A percentile compares a stretch with the other conserved stretches of the same genome.
Evolutionary conservation across 1,140 invertebrate species (phyloP).

Genomic region (Drosophila kanapiae): DNA sequence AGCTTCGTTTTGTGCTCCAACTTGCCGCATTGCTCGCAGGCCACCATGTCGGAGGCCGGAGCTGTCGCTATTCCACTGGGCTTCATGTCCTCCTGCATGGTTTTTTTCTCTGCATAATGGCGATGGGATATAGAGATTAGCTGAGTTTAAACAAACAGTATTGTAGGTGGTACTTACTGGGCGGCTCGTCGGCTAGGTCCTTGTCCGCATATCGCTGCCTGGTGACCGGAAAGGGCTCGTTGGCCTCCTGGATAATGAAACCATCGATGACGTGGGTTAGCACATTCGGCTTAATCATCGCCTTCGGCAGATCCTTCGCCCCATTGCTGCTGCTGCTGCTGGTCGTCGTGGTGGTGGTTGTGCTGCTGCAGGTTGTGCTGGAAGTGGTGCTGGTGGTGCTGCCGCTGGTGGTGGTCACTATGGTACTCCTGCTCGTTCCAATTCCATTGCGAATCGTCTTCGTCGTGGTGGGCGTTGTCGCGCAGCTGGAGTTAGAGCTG

Average conservation of each 20-base stretch:
- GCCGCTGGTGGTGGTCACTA: conserved; percentile 21
- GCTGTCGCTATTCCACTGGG: conserved; percentile 16
- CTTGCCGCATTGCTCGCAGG: conserved; percentile 93
- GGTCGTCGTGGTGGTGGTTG: conserved; percentile 17
- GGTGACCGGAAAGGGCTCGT: conserved; percentile 95
- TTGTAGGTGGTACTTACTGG: conserved; percentile 78
- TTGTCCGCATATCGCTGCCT: conserved; percentile 86
- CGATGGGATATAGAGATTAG: neutral
- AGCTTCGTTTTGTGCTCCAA: conserved; percentile 90
- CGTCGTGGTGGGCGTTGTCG: conserved; percentile 64
- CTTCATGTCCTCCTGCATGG: conserved; percentile 78
- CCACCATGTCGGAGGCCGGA: conserved; percentile 86
- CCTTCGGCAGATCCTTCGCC: conserved; percentile 92
- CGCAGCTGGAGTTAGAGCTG: conserved; percentile 55
- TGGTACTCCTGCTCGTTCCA: conserved; percentile 30
- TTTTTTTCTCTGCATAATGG: conserved; percentile 81
- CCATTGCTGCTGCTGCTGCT: conserved; percentile 36
- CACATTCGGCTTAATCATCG: conserved; percentile 98
- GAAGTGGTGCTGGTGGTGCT: conserved; percentile 8
- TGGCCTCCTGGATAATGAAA: conserved; percentile 97
- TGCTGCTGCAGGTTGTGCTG: conserved; percentile 19
- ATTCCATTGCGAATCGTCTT: conserved; percentile 34
- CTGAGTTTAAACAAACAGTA: neutral
- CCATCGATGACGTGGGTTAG: conserved; percentile 98
- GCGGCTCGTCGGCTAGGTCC: conserved; percentile 89